phyloP scores from a whole-genome alignment of 1,140 invertebrate species.

The Procambarus virginalis region DNA sequence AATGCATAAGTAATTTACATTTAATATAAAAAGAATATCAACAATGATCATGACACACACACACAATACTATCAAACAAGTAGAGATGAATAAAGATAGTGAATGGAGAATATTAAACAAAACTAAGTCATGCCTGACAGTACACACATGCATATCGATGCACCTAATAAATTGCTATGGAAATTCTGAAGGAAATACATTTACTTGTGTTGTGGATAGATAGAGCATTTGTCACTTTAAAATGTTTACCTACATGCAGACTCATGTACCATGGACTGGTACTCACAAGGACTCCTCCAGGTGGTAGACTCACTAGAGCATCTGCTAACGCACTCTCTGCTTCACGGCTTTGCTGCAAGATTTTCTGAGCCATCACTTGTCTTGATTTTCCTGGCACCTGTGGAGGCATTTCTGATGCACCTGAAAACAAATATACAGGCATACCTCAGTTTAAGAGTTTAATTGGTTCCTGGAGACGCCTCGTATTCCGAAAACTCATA shows the following conservation, averaged over 20 bases:
- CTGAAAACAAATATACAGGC: constrained; percentile 43
- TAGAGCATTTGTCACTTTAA: neutral
- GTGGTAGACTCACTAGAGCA: constrained; percentile 79
- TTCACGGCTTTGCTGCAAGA: constrained; percentile 90
- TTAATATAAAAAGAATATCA: no score
- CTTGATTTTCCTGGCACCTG: constrained; percentile 73
- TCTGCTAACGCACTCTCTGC: constrained; percentile 88
- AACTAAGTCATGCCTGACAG: neutral
- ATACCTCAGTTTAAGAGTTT: no score
- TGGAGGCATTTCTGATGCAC: constrained; percentile 70
- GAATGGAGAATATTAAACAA: neutral
- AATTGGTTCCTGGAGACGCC: no score
- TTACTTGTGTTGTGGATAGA: neutral
- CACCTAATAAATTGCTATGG: neutral
- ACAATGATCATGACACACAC: no score
- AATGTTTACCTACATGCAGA: neutral
- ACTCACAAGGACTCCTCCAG: constrained; percentile 65
- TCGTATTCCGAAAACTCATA: no score
- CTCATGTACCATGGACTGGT: constrained; percentile 31
- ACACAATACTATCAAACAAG: no score
- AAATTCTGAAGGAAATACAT: neutral
- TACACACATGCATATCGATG: neutral
- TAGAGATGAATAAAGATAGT: no score
- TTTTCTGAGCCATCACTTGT: constrained; percentile 85
- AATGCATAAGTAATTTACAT: no score